Evolutionary conservation across 2,888 invertebrate genomes (phyloP), one percentile per base, ranked within the genome.

Genomic region (Pammene fasciana): DNA sequence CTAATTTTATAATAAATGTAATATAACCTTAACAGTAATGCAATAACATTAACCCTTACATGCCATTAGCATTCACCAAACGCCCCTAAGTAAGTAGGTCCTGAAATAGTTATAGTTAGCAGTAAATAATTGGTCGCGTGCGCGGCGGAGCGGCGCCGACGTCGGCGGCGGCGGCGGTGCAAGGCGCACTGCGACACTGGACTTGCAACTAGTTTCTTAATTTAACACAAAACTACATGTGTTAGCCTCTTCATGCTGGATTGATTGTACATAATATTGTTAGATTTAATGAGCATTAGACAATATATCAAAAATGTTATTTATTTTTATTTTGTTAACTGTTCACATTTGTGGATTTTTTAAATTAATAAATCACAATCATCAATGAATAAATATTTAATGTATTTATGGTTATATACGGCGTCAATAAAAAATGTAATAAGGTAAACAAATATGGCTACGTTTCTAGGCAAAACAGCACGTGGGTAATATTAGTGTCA

Each of bases 71-170:
- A 60, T 65, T 65, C 65, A 60, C 38, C 65, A 45, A 54, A 57
- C 68, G 65, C 46, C 60, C 43, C 60, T 65, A 70, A 70, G 54
- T 65, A 70, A 70, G 54, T 75, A 75, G 75, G 74, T 73, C 75
- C 74, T 74, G 76, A 78, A 78, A 78, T 78, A 74, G 74, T 78
- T 76, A 77, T 76, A 78, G 75, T 61, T 61, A 67, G 71, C 79
- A 75, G 80, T 86, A 86, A 87, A 87, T 87, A 86, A 87, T 85
- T 80, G 86, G 83, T 90, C 83, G 91, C 90, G 90, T 91, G 91
- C 83, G 74, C 52, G 71, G 86, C 87, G 82, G 87, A 75, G 74
- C 76, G 78, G 64, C 64, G 64, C 55, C 64, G 64, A 55, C 80
- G 87, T 26, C 26, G 4, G 26, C 80, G 87, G 86, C 26, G 4